Evolutionary conservation across 2,888 invertebrate species (phyloP).

Genomic region (Clitarchus hookeri): DNA sequence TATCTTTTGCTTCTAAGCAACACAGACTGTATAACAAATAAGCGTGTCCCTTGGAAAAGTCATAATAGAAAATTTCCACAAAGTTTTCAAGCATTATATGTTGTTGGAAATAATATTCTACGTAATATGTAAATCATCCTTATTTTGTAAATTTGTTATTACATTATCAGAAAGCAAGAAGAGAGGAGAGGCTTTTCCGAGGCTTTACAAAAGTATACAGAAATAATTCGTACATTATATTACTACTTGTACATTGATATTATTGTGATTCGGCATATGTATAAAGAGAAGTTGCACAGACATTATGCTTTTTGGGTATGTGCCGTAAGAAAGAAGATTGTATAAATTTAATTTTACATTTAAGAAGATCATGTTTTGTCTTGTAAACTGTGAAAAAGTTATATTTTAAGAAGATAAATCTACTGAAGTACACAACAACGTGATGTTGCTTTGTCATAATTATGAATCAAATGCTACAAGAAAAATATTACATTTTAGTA

Average conservation of each 20-base stretch:
- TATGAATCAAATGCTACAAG: not conserved
- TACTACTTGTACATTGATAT: not conserved
- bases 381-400: constrained; percentile 1
- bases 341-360: not conserved
- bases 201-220: not conserved
- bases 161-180: not conserved
- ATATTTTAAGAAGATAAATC: not conserved
- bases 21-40: too few relatives aligned
- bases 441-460: not conserved
- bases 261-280: constrained; percentile 7
- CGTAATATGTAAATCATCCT: not conserved
- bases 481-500: not conserved
- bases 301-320: not conserved
- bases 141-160: not conserved
- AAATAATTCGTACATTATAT: not conserved
- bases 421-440: not conserved
- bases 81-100: not conserved
- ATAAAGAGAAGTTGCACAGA: not conserved
- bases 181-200: not conserved
- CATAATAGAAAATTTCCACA: not conserved
- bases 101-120: not conserved
- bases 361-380: not conserved
- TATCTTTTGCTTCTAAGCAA: too few relatives aligned
- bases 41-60: not conserved
- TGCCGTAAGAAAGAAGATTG: not conserved